Percentiles rank a stretch among this genome's conserved stretches.
These are phyloP conservation scores for Anoplolepis gracilipes DNA, from an alignment of 1,140 invertebrate species.

Conservation along the genomic window DNA sequence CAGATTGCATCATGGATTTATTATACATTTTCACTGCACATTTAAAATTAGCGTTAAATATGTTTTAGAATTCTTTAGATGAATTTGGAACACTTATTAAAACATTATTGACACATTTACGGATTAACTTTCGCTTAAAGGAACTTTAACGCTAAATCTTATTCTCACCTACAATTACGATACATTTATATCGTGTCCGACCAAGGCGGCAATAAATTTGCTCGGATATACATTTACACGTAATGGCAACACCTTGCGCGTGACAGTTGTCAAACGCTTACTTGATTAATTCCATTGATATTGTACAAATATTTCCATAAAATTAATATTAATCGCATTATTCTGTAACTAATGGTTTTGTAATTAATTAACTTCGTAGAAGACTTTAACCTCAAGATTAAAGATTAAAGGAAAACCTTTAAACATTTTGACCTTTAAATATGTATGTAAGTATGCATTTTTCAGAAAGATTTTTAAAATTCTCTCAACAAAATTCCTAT, in stretches of 20 bases:
- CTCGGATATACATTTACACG: not conserved
- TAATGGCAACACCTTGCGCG: not conserved
- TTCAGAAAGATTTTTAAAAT: conserved; percentile 15
- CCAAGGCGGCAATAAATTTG: not conserved
- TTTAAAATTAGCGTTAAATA: not conserved
- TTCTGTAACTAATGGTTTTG: not conserved
- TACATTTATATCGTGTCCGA: not conserved
- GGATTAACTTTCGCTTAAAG: not conserved
- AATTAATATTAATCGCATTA: not conserved
- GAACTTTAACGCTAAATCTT: not conserved
- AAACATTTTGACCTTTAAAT: not conserved
- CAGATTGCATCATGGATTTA: too few species aligned
- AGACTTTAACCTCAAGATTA: not conserved
- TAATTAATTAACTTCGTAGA: not conserved
- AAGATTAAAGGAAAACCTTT: not conserved
- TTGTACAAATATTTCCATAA: not conserved
- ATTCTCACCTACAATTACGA: not conserved
- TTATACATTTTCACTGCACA: not conserved
- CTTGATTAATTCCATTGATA: not conserved
- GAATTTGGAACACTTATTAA: not conserved
- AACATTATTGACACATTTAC: not conserved
- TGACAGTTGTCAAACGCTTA: not conserved
- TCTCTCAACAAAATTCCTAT: not conserved
- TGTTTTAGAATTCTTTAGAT: not conserved
- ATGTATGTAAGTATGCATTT: not conserved